Percentiles rank a stretch among this genome's conserved stretches.
Conservation (phyloP, 2,888 invertebrate species). For the Trypoxylon attenuatum region DNA sequence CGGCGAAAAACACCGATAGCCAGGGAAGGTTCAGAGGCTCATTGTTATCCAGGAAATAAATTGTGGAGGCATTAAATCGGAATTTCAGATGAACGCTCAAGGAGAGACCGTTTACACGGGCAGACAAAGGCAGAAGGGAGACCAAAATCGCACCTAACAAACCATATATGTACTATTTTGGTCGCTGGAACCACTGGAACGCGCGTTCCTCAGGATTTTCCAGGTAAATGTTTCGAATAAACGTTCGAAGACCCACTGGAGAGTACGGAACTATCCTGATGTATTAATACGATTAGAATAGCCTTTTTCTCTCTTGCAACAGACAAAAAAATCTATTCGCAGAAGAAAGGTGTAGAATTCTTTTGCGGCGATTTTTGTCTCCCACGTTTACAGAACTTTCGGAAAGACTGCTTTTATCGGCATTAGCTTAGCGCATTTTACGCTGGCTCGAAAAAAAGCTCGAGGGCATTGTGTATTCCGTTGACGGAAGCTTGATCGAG, state of each 20-base stretch:
- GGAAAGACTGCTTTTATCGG: too few relatives aligned
- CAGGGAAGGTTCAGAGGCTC: background rate
- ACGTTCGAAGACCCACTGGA: constrained; percentile 9
- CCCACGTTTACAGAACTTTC: too few relatives aligned
- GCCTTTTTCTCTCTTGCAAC: too few relatives aligned
- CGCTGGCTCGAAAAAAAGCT: too few relatives aligned
- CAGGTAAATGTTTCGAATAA: background rate
- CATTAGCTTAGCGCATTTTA: too few relatives aligned
- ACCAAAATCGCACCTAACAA: constrained; percentile 9
- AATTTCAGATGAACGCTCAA: constrained; percentile 41
- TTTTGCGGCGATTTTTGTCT: too few relatives aligned
- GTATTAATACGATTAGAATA: too few relatives aligned
- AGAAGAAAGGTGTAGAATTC: too few relatives aligned
- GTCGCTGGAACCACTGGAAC: background rate
- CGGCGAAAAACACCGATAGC: background rate
- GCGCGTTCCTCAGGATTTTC: constrained; percentile 6
- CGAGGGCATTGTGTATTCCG: too few relatives aligned
- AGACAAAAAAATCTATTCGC: too few relatives aligned
- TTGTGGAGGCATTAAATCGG: constrained; percentile 24
- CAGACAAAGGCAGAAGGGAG: background rate
- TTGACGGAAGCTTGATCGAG: too few relatives aligned
- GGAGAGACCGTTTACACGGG: background rate
- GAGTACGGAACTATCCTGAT: background rate
- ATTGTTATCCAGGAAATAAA: constrained; percentile 27
- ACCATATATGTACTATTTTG: background rate